Percentiles rank a stretch among this genome's conserved stretches.
Conservation (phyloP, 2,797 vertebrate genomes). For the Enteromius afrohamiltoni region DNA sequence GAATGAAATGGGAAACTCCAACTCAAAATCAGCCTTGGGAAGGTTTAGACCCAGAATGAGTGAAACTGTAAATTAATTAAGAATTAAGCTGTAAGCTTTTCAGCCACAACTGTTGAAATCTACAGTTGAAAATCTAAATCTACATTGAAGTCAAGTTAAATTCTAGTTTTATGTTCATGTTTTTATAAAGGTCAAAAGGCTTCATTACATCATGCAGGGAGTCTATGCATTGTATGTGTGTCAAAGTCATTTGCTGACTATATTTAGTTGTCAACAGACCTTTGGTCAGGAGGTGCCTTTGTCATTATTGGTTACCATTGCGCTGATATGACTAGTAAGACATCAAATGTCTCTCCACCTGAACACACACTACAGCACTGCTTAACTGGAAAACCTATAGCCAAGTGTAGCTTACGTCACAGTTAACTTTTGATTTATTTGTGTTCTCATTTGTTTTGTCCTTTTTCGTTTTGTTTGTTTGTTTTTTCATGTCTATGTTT, state of each 20-base stretch:
- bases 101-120: slow-evolving; percentile 3
- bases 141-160: not conserved
- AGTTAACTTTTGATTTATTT: not conserved
- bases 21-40: slow-evolving; percentile 32
- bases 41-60: slow-evolving; percentile 13
- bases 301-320: not conserved
- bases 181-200: not conserved
- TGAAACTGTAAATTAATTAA: slow-evolving; percentile 19
- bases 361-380: slow-evolving; percentile 3
- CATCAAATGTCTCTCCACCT: not conserved
- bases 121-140: too few species aligned
- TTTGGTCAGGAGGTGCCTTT: slow-evolving; percentile 19
- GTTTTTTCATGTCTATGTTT: not conserved
- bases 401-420: not conserved
- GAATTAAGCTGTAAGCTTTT: slow-evolving; percentile 16
- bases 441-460: not conserved
- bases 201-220: not conserved
- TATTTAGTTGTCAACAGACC: slow-evolving; percentile 20
- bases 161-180: not conserved
- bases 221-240: not conserved
- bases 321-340: slow-evolving; percentile 11
- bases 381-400: slow-evolving; percentile 14
- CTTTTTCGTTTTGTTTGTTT: not conserved
- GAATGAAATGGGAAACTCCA: slow-evolving; percentile 33
- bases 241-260: not conserved